Evolutionary conservation across 2,888 invertebrate genomes (phyloP).

Genomic region (Lasius fuliginosus): DNA sequence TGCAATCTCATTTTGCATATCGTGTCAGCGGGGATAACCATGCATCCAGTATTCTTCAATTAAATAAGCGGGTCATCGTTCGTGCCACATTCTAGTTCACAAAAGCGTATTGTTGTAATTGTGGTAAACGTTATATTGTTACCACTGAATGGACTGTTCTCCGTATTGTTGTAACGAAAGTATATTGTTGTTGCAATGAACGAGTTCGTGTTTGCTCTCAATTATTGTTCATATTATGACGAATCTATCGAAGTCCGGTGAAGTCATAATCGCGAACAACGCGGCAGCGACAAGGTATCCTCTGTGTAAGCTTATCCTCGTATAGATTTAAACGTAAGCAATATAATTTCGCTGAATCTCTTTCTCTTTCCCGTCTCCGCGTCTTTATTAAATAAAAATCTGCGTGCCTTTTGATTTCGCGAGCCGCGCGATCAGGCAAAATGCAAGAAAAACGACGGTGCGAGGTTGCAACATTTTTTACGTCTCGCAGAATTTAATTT

Average conservation of each 20-base stretch:
- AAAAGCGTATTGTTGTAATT: conserved; percentile 41
- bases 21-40: neutral
- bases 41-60: conserved; percentile 37
- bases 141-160: conserved; percentile 15
- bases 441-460: neutral
- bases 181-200: conserved; percentile 16
- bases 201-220: neutral
- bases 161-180: conserved; percentile 20
- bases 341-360: neutral
- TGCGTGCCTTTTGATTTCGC: neutral
- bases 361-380: neutral
- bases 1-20: neutral
- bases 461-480: conserved; percentile 16
- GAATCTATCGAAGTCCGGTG: neutral
- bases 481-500: conserved; percentile 37
- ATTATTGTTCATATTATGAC: neutral
- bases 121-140: conserved; percentile 33
- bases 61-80: conserved; percentile 29
- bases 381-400: conserved; percentile 2
- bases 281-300: neutral
- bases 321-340: neutral
- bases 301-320: neutral
- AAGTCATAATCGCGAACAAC: neutral
- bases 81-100: conserved; percentile 18
- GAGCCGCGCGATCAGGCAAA: neutral